Evolutionary conservation across 2,113 vertebrate species (phyloP), one percentile per base, ranked within the genome.

Genomic region (Syrmaticus mikado): DNA sequence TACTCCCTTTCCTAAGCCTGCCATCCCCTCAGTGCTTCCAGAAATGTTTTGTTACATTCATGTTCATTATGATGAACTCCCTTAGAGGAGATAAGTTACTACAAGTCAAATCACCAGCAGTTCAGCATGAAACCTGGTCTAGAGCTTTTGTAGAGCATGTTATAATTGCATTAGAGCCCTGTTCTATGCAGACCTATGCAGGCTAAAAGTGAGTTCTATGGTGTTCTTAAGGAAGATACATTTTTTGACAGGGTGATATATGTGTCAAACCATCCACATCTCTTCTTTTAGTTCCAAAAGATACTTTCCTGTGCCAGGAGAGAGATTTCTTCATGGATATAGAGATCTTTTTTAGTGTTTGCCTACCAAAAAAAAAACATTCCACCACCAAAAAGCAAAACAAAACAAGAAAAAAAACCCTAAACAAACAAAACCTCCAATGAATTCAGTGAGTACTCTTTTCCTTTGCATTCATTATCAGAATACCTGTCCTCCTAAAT

Each of bases 381-480:
- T 30, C 27, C 0, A 20, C 5, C 7, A 30, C 25, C 12, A 50
- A 50, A 70, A 55, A 48, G 34, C 34, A 61, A 85, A 76, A 4
- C 10, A 43, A 82, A 79, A 5, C 19, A 21, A 41, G 64, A 13
- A 25, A 22, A 19, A 73, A 20, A 1, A 4, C 5, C 41, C 52
- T 53, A 53, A 53, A n/a, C 38, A 34, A 48, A 25, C 15, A 77
- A 55, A 16, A 1, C 4, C 21, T 0, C 2, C 2, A 1, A 25
- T 21, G 14, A n/a, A 10, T 1, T 2, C 9, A 45, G 22, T 27
- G 58, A 55, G 24, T 48, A 3, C 4, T 45, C 50, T 70, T 75
- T 55, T 25, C 38, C 13, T 43, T 13, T 80, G 16, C 43, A 43
- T 60, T 61, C 5, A 10, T 43, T 66, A 81, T 34, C 13, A 71